Evolutionary conservation across 1,140 invertebrate species (phyloP).

Genomic region (Sitobion miscanthi): DNA sequence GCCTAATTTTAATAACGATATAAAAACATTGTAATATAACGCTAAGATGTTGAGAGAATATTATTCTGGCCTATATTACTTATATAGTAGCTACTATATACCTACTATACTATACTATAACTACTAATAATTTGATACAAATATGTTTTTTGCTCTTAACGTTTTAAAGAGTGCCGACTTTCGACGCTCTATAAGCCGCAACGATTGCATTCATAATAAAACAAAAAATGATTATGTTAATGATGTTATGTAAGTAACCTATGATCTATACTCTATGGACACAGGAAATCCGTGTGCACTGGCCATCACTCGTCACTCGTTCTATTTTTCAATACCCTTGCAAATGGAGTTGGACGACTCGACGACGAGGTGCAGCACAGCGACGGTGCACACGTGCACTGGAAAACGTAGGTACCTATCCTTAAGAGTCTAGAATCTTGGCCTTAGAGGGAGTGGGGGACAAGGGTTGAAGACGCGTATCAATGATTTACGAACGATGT

Average conservation of each 20-base stretch:
- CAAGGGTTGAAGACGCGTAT: too few species aligned
- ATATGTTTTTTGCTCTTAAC: not conserved
- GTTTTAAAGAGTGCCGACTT: not conserved
- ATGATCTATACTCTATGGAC: not conserved
- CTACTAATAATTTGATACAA: not conserved
- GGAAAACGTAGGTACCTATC: not conserved
- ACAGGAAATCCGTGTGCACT: not conserved
- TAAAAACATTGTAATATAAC: too few species aligned
- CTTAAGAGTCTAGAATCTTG: too few species aligned
- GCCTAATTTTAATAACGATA: too few species aligned
- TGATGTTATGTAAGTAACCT: not conserved
- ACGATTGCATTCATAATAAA: not conserved
- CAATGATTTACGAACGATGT: too few species aligned
- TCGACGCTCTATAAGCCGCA: not conserved
- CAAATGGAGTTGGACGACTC: not conserved
- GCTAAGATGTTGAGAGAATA: not conserved
- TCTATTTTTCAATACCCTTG: not conserved
- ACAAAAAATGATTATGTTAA: not conserved
- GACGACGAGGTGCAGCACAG: not conserved
- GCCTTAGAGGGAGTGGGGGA: too few species aligned
- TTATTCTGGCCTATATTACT: not conserved
- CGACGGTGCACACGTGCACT: not conserved
- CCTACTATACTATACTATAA: too few species aligned
- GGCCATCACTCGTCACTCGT: not conserved
- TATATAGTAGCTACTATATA: not conserved